Evolutionary conservation across 2,113 vertebrate species (phyloP), one percentile per base, ranked within the genome.

Genomic region (Microtus ochrogaster): DNA sequence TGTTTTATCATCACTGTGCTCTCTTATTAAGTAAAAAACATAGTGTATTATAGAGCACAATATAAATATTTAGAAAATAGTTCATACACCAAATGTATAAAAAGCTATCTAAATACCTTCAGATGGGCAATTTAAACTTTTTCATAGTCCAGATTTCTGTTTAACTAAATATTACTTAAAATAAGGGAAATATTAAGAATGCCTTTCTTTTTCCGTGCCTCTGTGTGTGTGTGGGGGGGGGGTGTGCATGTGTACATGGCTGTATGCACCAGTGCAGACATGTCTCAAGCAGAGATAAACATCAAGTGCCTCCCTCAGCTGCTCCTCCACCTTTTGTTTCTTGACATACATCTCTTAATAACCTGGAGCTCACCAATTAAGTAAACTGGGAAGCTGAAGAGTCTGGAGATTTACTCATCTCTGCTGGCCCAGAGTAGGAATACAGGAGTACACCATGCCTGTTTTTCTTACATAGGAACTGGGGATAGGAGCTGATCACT

Each of bases 151-250:
- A 93, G 55, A 85, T 90, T 90, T 77, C 63, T 92, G 1, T 11
- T 76, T 83, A 72, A 84, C 70, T 89, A 92, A 93, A 86, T 52
- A 92, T 26, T 90, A n/a, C 19, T 88, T 95, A 49, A 92, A 91
- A 36, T 82, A 88, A 90, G 39, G 33, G 58, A 96, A 47, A 82
- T 81, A 19, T 1, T 92, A n/a, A 87, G 47, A 58, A 58, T 21
- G 19, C 58, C 72, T 87, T 87, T 86, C 22, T 33, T 68, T 86
- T 36, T 47, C 4, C 9, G 47, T 49, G 41, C 68, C 16, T 16
- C 4, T 33, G 10, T 61, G 55, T 83, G n/a, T 63, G 49, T 49
- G 49, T 47, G 44, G 1, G 13, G 52, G 13, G 14, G 39, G 52
- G 4, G 17, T 47, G 0, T 33, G 39, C 10, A 5, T 47, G 10